These are phyloP conservation scores for Leptestheria dahalacensis DNA, from an alignment of 1,140 invertebrate genomes.

Conservation along the genomic window DNA sequence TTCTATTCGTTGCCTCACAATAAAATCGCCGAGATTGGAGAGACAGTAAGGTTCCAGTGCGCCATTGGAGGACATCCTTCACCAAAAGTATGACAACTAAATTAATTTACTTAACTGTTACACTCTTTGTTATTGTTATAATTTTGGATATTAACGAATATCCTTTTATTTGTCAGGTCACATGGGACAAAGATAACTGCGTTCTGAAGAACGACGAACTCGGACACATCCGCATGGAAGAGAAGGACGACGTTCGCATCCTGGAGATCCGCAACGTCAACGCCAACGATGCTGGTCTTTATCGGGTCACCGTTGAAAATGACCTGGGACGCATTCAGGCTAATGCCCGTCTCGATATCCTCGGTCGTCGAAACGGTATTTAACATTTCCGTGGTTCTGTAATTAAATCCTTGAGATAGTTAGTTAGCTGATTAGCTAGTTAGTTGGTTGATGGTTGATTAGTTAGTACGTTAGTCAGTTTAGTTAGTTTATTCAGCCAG, in stretches of 20 bases:
- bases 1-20: conserved; percentile 79
- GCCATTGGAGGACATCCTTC: conserved; percentile 56
- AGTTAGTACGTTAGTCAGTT: no score
- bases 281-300: conserved; percentile 60
- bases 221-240: conserved; percentile 47
- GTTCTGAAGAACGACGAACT: conserved; percentile 38
- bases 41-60: conserved; percentile 61
- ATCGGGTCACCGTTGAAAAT: conserved; percentile 63
- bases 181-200: conserved; percentile 62
- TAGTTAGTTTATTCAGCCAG: no score
- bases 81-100: conserved; percentile 31
- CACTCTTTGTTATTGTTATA: not conserved
- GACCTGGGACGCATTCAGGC: conserved; percentile 64
- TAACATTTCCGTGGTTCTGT: no score
- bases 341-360: conserved; percentile 60
- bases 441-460: no score
- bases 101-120: not conserved
- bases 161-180: conserved; percentile 26
- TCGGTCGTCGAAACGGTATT: conserved; percentile 31
- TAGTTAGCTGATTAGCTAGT: no score
- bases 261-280: conserved; percentile 62
- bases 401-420: no score
- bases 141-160: conserved; percentile 13
- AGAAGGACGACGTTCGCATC: conserved; percentile 55
- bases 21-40: conserved; percentile 62